A percentile compares a stretch with the other conserved stretches of the same genome.
Conservation (phyloP, 2,888 invertebrate genomes). For the Melitaea athalia region DNA sequence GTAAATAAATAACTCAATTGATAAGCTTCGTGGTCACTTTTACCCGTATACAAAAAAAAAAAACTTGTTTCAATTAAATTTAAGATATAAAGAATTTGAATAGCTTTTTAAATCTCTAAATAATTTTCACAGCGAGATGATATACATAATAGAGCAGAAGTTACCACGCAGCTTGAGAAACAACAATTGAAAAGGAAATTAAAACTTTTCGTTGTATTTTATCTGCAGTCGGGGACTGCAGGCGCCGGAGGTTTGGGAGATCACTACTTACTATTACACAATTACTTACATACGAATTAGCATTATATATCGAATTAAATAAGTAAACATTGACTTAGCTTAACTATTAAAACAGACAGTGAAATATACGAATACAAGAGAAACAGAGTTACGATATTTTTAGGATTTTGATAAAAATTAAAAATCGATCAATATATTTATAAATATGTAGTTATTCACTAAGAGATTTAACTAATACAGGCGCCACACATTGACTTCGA, state of each 20-base stretch:
- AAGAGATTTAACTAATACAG: conserved; percentile 35
- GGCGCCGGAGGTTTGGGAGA: conserved; percentile 78
- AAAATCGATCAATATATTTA: conserved; percentile 40
- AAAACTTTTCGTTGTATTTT: conserved; percentile 76
- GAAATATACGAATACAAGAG: conserved; percentile 60
- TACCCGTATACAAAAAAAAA: conserved; percentile 6
- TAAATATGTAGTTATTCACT: conserved; percentile 29
- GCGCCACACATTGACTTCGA: conserved; percentile 26
- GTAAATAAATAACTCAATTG: conserved; percentile 9
- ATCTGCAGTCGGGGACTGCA: conserved; percentile 62
- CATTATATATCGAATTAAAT: conserved; percentile 78
- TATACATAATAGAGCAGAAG: conserved; percentile 12
- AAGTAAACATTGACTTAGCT: conserved; percentile 82
- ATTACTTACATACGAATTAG: conserved; percentile 77
- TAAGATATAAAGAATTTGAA: not conserved
- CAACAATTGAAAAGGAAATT: conserved; percentile 63
- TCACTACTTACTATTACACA: conserved; percentile 80
- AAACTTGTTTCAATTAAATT: not conserved
- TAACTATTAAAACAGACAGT: conserved; percentile 77
- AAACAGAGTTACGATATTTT: conserved; percentile 50
- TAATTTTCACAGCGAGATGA: conserved; percentile 6
- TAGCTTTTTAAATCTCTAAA: conserved; percentile 40
- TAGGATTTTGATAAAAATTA: conserved; percentile 35
- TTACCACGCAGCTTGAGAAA: conserved; percentile 32
- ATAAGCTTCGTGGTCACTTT: conserved; percentile 25